A percentile compares a stretch with the other conserved stretches of the same genome.
Evolutionary conservation across 2,888 invertebrate species (phyloP).

Genomic region (Volucella bombylans): DNA sequence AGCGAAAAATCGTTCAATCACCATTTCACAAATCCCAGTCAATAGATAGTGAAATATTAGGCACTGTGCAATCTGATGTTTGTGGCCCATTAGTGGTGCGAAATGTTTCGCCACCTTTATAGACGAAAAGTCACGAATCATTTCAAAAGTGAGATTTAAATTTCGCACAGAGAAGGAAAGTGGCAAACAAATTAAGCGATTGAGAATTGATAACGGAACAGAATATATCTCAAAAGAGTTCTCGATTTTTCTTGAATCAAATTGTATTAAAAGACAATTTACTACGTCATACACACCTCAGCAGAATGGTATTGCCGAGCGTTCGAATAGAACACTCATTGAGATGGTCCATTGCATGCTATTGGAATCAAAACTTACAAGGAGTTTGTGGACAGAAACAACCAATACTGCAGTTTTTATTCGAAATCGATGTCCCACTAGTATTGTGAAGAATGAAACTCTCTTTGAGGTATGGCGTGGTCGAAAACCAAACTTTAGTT

Average conservation of each 20-base stretch:
- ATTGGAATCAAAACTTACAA: no score
- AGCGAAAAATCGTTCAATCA: conserved; percentile 15
- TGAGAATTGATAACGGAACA: conserved; percentile 35
- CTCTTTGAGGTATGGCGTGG: no score
- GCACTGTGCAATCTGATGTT: conserved; percentile 23
- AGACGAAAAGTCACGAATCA: conserved; percentile 35
- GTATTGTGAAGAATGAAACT: no score
- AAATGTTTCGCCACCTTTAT: conserved; percentile 54
- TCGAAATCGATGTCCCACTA: no score
- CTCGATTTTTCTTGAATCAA: conserved; percentile 5
- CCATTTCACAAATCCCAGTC: conserved; percentile 14
- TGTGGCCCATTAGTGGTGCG: conserved; percentile 45
- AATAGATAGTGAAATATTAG: conserved; percentile 1
- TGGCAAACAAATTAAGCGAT: conserved; percentile 9
- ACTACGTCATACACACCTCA: conserved; percentile 12
- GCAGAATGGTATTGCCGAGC: not conserved
- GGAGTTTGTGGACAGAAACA: no score
- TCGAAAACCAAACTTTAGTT: no score
- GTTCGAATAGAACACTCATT: no score
- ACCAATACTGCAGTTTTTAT: no score
- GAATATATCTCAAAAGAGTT: conserved; percentile 21
- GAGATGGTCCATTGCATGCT: no score
- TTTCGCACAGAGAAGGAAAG: conserved; percentile 1
- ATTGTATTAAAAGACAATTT: conserved; percentile 8
- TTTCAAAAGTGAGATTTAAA: conserved; percentile 25